A percentile compares a stretch with the other conserved stretches of the same genome.
These are phyloP conservation scores for Dipus sagitta DNA, from an alignment of 2,797 vertebrate species.

Conservation along the genomic window DNA sequence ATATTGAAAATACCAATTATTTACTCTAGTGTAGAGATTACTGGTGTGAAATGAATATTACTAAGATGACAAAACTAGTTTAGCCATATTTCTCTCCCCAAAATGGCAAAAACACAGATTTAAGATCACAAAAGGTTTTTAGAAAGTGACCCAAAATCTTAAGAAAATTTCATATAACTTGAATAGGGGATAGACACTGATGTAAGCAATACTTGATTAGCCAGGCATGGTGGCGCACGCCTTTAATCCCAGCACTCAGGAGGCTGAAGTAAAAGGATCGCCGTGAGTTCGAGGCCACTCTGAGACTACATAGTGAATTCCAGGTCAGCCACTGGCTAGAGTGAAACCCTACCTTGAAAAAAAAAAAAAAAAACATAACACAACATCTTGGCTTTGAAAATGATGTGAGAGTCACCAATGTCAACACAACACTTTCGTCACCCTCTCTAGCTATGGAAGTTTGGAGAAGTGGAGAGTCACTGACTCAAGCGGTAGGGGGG, in stretches of 20 bases:
- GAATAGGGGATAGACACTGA: neutral
- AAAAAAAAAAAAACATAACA: neutral
- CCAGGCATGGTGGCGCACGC: no score
- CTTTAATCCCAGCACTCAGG: no score
- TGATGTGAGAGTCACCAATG: neutral
- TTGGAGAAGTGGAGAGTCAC: neutral
- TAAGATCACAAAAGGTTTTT: conserved; percentile 5
- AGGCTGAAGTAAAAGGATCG: no score
- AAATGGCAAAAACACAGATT: conserved; percentile 30
- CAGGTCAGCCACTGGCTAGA: no score
- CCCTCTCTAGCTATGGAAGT: neutral
- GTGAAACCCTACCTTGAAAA: no score
- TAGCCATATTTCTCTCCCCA: neutral
- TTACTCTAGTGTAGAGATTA: neutral
- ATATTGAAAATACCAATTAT: neutral
- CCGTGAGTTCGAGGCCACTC: no score
- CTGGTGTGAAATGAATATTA: neutral
- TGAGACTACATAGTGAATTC: no score
- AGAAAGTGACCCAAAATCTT: neutral
- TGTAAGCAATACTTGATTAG: neutral
- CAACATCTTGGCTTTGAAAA: conserved; percentile 20
- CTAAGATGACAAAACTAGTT: neutral
- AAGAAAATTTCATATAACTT: neutral
- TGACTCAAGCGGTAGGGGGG: neutral
- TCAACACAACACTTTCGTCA: neutral